Evolutionary conservation across 2,888 invertebrate genomes (phyloP).

Genomic region (Oscheius sp.): DNA sequence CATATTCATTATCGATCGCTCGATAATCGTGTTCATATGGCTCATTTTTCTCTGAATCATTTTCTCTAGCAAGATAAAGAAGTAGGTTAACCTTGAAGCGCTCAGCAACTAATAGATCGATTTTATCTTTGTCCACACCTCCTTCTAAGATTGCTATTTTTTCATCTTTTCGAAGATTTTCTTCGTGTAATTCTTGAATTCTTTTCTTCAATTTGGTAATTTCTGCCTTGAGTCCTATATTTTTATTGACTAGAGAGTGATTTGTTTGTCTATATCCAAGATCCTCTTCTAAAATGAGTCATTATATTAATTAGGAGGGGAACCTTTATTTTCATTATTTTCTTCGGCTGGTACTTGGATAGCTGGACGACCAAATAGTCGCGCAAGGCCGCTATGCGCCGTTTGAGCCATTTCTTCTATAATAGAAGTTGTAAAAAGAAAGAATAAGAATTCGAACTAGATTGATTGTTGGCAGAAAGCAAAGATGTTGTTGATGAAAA

Average conservation of each 20-base stretch:
- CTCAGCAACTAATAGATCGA: conserved; percentile 18
- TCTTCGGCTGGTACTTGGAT: neutral
- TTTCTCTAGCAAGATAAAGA: neutral
- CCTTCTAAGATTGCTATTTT: conserved; percentile 6
- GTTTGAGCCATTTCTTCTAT: too few species aligned
- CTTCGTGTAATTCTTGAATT: conserved; percentile 1
- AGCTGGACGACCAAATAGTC: neutral
- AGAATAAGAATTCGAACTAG: too few species aligned
- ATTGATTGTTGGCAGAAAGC: too few species aligned
- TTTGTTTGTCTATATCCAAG: neutral
- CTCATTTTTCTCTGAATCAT: conserved; percentile 16
- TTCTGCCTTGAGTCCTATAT: conserved; percentile 9
- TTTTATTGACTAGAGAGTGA: conserved; percentile 6
- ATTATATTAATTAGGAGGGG: neutral
- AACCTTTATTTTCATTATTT: conserved; percentile 6
- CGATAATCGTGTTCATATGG: conserved; percentile 1
- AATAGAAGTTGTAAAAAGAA: too few species aligned
- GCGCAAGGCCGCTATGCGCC: neutral
- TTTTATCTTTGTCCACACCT: conserved; percentile 2
- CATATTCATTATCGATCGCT: conserved; percentile 5
- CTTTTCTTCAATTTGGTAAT: neutral
- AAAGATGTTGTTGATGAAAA: too few species aligned
- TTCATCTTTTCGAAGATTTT: neutral
- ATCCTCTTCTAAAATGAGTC: neutral
- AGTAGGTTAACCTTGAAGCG: conserved; percentile 5